Evolutionary conservation across 1,140 invertebrate genomes (phyloP).

Genomic region (Caerostris extrusa): DNA sequence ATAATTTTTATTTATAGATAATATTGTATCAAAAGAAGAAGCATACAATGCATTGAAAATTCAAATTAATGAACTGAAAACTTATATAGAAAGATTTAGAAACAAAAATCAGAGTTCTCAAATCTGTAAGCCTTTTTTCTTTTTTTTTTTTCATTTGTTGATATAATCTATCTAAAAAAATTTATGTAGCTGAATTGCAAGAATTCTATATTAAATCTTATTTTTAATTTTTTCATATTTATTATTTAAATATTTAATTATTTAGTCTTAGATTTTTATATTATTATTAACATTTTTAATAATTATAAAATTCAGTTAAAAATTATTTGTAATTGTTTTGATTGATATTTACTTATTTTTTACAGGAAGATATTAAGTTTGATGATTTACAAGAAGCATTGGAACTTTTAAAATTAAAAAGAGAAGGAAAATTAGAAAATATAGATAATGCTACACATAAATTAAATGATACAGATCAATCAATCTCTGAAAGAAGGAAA

Average conservation of each 20-base stretch:
- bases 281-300: too few species aligned
- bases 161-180: too few species aligned
- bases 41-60: slow-evolving; percentile 24
- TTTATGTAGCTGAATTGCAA: too few species aligned
- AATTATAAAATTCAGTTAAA: too few species aligned
- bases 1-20: not conserved
- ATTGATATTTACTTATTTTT: not conserved
- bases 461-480: not conserved
- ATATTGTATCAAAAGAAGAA: slow-evolving; percentile 46
- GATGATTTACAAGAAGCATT: slow-evolving; percentile 83
- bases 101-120: slow-evolving; percentile 53
- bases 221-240: not conserved
- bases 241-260: not conserved
- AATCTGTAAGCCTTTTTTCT: slow-evolving; percentile 49
- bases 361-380: slow-evolving; percentile 80
- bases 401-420: slow-evolving; percentile 81
- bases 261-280: too few species aligned
- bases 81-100: slow-evolving; percentile 50
- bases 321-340: too few species aligned
- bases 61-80: slow-evolving; percentile 33
- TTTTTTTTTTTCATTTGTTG: not conserved
- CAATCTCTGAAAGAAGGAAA: not conserved
- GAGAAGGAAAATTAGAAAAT: slow-evolving; percentile 23
- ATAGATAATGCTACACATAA: not conserved
- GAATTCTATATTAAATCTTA: not conserved